Evolutionary conservation across 2,888 invertebrate species (phyloP).

Genomic region (Orthosia cruda): DNA sequence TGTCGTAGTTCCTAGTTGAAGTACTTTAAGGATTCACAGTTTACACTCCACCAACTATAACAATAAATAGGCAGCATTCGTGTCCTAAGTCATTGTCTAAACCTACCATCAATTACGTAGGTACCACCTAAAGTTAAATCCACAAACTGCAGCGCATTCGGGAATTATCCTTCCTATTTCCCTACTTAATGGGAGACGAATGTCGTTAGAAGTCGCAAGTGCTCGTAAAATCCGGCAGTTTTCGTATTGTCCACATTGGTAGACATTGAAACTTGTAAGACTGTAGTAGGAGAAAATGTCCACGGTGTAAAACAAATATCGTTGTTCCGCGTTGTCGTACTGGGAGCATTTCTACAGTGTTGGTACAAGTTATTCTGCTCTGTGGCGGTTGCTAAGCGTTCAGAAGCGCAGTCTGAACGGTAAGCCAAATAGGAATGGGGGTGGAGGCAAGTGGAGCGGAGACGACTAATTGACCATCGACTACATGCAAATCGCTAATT

Average conservation of each 20-base stretch:
- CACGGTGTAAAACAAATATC: conserved; percentile 13
- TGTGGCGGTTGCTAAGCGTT: conserved; percentile 63
- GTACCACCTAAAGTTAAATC: conserved; percentile 84
- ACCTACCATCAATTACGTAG: conserved; percentile 84
- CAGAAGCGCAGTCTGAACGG: conserved; percentile 66
- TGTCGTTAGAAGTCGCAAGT: conserved; percentile 88
- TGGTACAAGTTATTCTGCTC: conserved; percentile 42
- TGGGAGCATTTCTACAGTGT: conserved; percentile 37
- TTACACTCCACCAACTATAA: conserved; percentile 28
- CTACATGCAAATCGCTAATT: conserved; percentile 87
- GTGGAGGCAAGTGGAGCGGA: conserved; percentile 77
- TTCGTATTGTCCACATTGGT: conserved; percentile 75
- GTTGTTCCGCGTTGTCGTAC: conserved; percentile 32
- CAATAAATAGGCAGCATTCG: conserved; percentile 50
- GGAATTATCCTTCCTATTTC: conserved; percentile 87
- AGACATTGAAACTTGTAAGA: conserved; percentile 57
- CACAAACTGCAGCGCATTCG: conserved; percentile 86
- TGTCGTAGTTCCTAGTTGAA: conserved; percentile 2
- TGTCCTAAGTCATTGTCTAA: conserved; percentile 72
- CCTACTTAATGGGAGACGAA: conserved; percentile 89
- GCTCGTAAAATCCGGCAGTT: conserved; percentile 87
- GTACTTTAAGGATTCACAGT: conserved; percentile 2
- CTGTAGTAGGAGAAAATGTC: conserved; percentile 21
- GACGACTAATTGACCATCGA: conserved; percentile 86
- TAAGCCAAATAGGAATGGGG: conserved; percentile 63